Evolutionary conservation across 2,797 vertebrate genomes (phyloP).

Genomic region (Chromobotia macracanthus): DNA sequence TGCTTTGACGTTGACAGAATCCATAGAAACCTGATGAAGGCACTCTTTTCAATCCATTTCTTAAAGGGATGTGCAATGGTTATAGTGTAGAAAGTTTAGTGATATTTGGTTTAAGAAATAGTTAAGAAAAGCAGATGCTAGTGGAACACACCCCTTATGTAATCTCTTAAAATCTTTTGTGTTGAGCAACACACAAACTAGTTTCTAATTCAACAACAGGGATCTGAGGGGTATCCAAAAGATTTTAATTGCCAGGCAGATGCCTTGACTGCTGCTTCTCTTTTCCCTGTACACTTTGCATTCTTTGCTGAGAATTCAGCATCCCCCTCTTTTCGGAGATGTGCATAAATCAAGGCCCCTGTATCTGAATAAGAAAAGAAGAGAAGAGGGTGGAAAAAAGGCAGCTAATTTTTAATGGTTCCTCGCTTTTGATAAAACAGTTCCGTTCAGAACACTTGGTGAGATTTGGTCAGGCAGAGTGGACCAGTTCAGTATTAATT

Average conservation of each 20-base stretch:
- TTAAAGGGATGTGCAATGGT: conserved; percentile 25
- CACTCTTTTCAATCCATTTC: conserved; percentile 36
- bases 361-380: conserved; percentile 67
- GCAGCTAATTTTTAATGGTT: conserved; percentile 74
- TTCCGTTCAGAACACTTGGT: conserved; percentile 75
- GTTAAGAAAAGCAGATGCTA: not conserved
- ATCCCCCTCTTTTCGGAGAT: conserved; percentile 29
- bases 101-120: not conserved
- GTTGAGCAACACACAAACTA: conserved; percentile 4
- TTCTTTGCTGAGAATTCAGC: conserved; percentile 62
- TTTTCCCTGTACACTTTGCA: conserved; percentile 38
- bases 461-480: conserved; percentile 76
- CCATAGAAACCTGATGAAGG: conserved; percentile 48
- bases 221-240: conserved; percentile 8
- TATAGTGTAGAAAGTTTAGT: conserved; percentile 53
- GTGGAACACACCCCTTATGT: not conserved
- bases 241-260: conserved; percentile 51
- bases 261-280: conserved; percentile 53
- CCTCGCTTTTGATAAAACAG: conserved; percentile 78
- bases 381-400: conserved; percentile 61
- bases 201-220: conserved; percentile 40
- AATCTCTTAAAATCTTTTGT: conserved; percentile 3
- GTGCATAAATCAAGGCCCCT: conserved; percentile 65
- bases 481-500: conserved; percentile 80
- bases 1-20: conserved; percentile 49